Conservation (phyloP, 1,140 invertebrate genomes). For the Drosophila obscura region DNA sequence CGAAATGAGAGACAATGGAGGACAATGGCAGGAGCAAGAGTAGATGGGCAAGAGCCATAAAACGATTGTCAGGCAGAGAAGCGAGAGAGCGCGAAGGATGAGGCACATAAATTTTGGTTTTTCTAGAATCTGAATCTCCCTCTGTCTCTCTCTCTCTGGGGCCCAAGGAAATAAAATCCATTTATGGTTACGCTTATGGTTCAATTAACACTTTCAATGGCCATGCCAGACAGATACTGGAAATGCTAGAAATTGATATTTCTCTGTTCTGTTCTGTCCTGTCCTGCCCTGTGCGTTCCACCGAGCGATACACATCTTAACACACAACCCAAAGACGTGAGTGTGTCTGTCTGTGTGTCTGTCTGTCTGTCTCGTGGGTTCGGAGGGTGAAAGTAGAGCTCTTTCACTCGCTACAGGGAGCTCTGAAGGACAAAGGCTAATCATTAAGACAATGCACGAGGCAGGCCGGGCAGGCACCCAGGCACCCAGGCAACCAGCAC, state of each 20-base stretch:
- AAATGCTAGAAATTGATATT: constrained; percentile 53
- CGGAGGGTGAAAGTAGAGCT: constrained; percentile 61
- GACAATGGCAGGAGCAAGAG: constrained; percentile 22
- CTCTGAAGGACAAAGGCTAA: constrained; percentile 60
- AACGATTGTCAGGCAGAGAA: constrained; percentile 46
- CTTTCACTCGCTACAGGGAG: constrained; percentile 37
- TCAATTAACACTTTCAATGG: constrained; percentile 81
- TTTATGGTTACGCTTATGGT: constrained; percentile 83
- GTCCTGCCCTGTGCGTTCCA: neutral
- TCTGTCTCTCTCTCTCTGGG: constrained; percentile 52
- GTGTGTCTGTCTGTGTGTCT: constrained; percentile 28
- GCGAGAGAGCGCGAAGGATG: constrained; percentile 10
- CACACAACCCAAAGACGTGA: constrained; percentile 29
- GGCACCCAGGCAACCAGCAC: constrained; percentile 2
- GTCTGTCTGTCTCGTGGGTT: constrained; percentile 11
- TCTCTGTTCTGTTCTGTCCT: constrained; percentile 13
- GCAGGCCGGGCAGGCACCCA: constrained; percentile 18
- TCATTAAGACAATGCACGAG: constrained; percentile 67
- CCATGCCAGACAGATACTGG: constrained; percentile 24
- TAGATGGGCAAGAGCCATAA: constrained; percentile 58
- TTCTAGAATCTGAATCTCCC: constrained; percentile 42
- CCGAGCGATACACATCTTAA: constrained; percentile 54
- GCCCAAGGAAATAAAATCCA: constrained; percentile 76
- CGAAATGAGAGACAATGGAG: constrained; percentile 40
- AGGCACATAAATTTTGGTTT: constrained; percentile 70